Conservation (phyloP, 2,113 vertebrate species). For the Phaethornis superciliosus region DNA sequence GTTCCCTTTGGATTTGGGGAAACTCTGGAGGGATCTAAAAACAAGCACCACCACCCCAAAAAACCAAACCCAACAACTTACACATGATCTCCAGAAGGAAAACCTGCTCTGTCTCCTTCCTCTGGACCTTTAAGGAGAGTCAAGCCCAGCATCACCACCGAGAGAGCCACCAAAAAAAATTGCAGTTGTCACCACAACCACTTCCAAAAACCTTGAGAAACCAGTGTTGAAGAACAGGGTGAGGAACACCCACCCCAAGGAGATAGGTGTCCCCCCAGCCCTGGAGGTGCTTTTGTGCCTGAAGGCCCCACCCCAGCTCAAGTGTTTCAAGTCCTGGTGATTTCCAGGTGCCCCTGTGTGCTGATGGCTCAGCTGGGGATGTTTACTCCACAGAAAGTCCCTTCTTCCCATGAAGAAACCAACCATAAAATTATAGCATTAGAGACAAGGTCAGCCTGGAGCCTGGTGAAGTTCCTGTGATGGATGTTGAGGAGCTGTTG, state of each 20-base stretch:
- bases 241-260: accelerated
- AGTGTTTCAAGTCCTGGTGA: background rate
- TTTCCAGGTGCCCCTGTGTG: background rate
- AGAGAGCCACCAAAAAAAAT: background rate
- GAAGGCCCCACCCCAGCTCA: background rate
- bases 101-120: background rate
- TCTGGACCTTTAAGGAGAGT: background rate
- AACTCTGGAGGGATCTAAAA: background rate
- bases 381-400: background rate
- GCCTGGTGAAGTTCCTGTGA: background rate
- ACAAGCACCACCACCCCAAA: background rate
- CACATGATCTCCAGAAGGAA: background rate
- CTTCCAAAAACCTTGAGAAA: background rate
- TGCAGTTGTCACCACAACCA: accelerated
- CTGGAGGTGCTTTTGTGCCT: background rate
- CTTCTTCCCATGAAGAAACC: background rate
- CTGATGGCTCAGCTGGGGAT: background rate
- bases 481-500: accelerated
- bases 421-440: background rate
- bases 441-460: background rate
- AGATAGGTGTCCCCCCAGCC: accelerated
- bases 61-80: background rate
- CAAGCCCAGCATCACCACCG: background rate
- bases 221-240: accelerated
- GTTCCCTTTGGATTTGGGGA: background rate